Conservation (phyloP, 2,888 invertebrate species). For the Alsophila aescularia region DNA sequence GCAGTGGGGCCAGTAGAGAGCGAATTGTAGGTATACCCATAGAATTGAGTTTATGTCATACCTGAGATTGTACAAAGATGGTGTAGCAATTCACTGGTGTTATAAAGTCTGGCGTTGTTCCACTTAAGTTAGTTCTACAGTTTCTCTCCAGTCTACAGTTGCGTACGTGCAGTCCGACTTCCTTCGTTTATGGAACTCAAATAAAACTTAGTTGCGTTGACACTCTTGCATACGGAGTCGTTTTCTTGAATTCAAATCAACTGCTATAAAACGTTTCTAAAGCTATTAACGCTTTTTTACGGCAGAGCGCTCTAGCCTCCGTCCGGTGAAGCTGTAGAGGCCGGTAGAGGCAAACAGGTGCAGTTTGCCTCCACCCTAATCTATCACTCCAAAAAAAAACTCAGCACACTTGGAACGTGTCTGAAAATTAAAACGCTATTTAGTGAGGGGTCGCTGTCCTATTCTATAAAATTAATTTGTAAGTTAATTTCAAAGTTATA, state of each 20-base stretch:
- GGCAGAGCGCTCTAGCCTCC: too few relatives aligned
- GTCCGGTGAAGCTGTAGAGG: too few relatives aligned
- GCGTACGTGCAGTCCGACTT: conserved; percentile 40
- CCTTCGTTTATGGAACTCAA: conserved; percentile 55
- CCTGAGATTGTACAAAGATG: neutral
- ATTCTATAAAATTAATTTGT: too few relatives aligned
- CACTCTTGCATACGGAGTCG: conserved; percentile 49
- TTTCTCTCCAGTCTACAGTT: neutral
- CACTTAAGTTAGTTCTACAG: conserved; percentile 10
- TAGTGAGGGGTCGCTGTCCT: too few relatives aligned
- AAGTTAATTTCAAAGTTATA: too few relatives aligned
- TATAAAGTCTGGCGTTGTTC: conserved; percentile 2
- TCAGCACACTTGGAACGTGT: too few relatives aligned
- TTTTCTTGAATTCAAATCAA: conserved; percentile 45
- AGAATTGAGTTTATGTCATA: neutral
- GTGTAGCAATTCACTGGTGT: neutral
- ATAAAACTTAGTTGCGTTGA: conserved; percentile 57
- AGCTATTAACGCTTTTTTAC: conserved; percentile 25
- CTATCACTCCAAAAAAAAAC: too few relatives aligned
- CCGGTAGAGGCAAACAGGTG: too few relatives aligned
- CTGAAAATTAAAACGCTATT: too few relatives aligned
- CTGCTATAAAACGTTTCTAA: conserved; percentile 36
- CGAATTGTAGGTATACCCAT: neutral
- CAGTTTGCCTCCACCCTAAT: too few relatives aligned
- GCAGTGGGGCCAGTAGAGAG: conserved; percentile 8